These are phyloP conservation scores for Gavialis gangeticus DNA, from an alignment of 2,113 vertebrate genomes.

Conservation along the genomic window DNA sequence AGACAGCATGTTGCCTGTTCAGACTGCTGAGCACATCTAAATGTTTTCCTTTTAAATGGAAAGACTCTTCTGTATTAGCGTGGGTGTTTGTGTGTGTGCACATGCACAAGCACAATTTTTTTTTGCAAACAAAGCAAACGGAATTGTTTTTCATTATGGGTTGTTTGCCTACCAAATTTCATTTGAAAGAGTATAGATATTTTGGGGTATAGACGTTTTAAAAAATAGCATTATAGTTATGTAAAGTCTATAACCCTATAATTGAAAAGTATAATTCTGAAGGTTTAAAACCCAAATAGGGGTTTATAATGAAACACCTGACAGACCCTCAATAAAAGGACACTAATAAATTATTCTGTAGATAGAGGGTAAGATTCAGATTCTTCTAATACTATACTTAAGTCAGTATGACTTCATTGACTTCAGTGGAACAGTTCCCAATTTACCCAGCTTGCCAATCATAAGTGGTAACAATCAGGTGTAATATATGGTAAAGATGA, in stretches of 20 bases:
- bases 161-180: slow-evolving; percentile 69
- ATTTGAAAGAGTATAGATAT: slow-evolving; percentile 68
- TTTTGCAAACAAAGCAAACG: slow-evolving; percentile 49
- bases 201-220: slow-evolving; percentile 65
- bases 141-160: slow-evolving; percentile 74
- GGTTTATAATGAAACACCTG: slow-evolving; percentile 72
- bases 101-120: slow-evolving; percentile 23
- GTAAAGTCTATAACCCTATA: slow-evolving; percentile 54
- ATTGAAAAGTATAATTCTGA: slow-evolving; percentile 69
- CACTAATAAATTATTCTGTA: slow-evolving; percentile 67
- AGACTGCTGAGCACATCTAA: slow-evolving; percentile 69
- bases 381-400: slow-evolving; percentile 50
- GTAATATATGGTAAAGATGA: slow-evolving; percentile 50
- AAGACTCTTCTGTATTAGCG: slow-evolving; percentile 75
- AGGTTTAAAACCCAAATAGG: slow-evolving; percentile 64
- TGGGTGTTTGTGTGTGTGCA: slow-evolving; percentile 47
- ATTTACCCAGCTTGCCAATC: slow-evolving; percentile 27
- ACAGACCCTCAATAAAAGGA: slow-evolving; percentile 55
- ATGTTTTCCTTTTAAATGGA: slow-evolving; percentile 71
- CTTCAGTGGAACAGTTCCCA: slow-evolving; percentile 22
- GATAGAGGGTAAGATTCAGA: slow-evolving; percentile 55
- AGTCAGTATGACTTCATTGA: slow-evolving; percentile 21
- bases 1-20: slow-evolving; percentile 20
- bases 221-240: slow-evolving; percentile 53
- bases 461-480: slow-evolving; percentile 21